Evolutionary conservation across 2,113 vertebrate species (phyloP).

Genomic region (Elephantulus edwardii): DNA sequence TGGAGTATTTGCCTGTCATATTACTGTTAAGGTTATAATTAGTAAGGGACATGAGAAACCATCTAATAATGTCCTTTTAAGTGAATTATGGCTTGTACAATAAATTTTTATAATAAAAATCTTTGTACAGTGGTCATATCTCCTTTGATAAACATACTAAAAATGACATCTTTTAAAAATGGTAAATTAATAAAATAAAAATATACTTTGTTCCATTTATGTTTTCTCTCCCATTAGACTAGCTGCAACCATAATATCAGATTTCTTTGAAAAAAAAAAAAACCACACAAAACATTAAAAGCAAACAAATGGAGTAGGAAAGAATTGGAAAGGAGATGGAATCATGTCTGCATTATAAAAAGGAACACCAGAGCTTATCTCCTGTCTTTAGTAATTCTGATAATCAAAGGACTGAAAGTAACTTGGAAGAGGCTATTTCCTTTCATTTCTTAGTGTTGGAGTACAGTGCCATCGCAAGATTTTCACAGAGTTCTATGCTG

Average conservation of each 20-base stretch:
- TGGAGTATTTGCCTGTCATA: not conserved
- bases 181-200: too few species aligned
- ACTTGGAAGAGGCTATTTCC: not conserved
- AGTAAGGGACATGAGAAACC: not conserved
- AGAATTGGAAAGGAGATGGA: constrained; percentile 11
- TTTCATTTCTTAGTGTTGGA: not conserved
- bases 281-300: constrained; percentile 52
- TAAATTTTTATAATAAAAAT: not conserved
- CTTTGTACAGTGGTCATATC: not conserved
- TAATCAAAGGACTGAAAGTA: not conserved
- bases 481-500: not conserved
- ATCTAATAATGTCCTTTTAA: not conserved
- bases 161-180: not conserved
- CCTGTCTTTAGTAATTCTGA: not conserved
- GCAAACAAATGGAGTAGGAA: constrained; percentile 30
- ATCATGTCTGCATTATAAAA: constrained; percentile 19
- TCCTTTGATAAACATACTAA: not conserved
- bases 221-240: not conserved
- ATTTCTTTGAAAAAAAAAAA: not conserved
- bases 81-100: not conserved
- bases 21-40: not conserved
- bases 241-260: not conserved
- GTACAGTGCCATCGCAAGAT: accelerated
- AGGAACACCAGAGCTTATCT: not conserved
- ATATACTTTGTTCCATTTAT: not conserved